phyloP scores from a whole-genome alignment of 2,113 vertebrate species.

The Tachycineta bicolor region DNA sequence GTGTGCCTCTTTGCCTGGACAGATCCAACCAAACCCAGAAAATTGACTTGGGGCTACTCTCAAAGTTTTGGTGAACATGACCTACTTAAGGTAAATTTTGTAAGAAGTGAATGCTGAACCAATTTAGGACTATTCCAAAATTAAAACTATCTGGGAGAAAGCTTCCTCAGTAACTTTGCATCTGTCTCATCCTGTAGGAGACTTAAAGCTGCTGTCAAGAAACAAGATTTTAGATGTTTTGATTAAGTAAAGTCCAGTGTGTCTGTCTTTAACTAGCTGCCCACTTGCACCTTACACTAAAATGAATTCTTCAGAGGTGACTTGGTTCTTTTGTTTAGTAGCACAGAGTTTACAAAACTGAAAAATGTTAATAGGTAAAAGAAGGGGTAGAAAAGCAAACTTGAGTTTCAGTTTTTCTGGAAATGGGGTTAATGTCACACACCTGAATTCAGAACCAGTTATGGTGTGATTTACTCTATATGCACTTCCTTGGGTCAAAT shows the following conservation, averaged over 20 bases:
- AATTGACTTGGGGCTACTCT: conserved; percentile 82
- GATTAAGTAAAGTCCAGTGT: neutral
- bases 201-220: neutral
- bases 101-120: neutral
- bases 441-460: neutral
- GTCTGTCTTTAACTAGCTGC: neutral
- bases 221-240: neutral
- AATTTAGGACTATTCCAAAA: neutral
- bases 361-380: neutral
- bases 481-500: neutral
- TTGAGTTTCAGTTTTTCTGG: neutral
- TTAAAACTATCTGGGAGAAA: neutral
- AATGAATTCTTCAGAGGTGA: neutral
- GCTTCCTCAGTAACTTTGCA: neutral
- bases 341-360: neutral
- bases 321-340: neutral
- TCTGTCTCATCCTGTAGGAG: neutral
- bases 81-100: conserved; percentile 85
- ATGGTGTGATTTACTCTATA: neutral
- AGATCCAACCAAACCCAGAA: conserved; percentile 84
- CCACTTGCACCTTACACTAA: neutral
- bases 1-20: conserved; percentile 89
- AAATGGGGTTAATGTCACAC: neutral
- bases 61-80: conserved; percentile 83
- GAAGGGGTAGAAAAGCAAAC: neutral